phyloP scores from a whole-genome alignment of 2,888 invertebrate species.

The Carpatolechia fugitivella region DNA sequence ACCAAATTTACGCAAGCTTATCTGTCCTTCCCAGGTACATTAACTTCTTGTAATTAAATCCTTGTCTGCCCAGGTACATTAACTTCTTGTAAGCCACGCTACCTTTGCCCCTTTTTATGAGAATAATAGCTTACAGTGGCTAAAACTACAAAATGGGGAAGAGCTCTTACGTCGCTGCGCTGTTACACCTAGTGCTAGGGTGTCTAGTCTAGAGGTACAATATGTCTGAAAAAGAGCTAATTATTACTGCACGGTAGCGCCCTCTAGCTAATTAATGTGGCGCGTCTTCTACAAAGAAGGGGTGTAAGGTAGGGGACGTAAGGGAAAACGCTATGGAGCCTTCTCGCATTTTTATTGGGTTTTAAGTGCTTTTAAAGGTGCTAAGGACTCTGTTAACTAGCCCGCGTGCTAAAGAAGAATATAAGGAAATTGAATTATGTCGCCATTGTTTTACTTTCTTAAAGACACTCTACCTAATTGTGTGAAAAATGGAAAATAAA shows the following conservation, averaged over 20 bases:
- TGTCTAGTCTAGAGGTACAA: neutral
- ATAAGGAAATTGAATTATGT: neutral
- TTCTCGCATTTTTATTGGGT: neutral
- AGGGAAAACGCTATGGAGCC: neutral
- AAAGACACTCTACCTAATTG: too few species aligned
- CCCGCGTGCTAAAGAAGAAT: neutral
- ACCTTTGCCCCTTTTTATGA: too few species aligned
- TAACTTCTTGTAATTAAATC: too few species aligned
- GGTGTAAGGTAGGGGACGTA: neutral
- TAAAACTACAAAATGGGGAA: neutral
- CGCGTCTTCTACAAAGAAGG: slow-evolving; percentile 13
- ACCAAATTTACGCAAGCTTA: too few species aligned
- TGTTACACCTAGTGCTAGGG: neutral
- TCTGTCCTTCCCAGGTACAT: too few species aligned
- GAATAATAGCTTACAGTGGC: too few species aligned
- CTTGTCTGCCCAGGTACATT: too few species aligned
- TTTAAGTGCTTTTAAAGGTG: slow-evolving; percentile 2
- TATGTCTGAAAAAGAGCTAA: slow-evolving; percentile 16
- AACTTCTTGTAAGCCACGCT: too few species aligned
- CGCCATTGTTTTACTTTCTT: too few species aligned
- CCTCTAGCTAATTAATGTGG: slow-evolving; percentile 17
- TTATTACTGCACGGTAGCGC: slow-evolving; percentile 4
- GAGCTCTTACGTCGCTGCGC: neutral
- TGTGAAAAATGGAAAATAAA: neutral
- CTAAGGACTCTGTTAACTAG: neutral